Evolutionary conservation across 2,888 invertebrate genomes (phyloP).

Genomic region (Epinotia nisella): DNA sequence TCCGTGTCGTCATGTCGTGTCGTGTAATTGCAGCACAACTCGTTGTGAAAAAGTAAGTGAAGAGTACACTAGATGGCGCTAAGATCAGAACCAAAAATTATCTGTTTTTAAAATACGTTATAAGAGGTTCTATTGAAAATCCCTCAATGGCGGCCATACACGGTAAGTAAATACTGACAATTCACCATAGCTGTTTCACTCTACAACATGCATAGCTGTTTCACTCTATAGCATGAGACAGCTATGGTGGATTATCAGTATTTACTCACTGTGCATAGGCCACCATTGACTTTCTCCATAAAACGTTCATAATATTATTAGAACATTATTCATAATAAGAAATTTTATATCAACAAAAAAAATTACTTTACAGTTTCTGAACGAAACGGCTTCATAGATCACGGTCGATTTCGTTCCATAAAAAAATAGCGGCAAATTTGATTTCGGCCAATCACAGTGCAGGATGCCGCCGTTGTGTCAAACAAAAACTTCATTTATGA

Average conservation of each 20-base stretch:
- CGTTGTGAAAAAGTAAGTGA: not conserved
- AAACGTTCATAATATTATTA: not conserved
- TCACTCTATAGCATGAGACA: too few relatives aligned
- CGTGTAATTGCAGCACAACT: too few relatives aligned
- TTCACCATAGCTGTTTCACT: too few relatives aligned
- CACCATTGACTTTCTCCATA: not conserved
- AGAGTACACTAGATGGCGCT: slow-evolving; percentile 6
- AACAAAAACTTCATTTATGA: slow-evolving; percentile 58
- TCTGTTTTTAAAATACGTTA: not conserved
- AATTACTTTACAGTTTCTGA: slow-evolving; percentile 47
- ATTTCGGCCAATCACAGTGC: slow-evolving; percentile 69
- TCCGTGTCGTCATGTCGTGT: too few relatives aligned
- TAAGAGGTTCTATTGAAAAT: not conserved
- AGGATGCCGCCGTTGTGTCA: slow-evolving; percentile 65
- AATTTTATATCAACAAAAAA: not conserved
- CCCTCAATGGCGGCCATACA: too few relatives aligned
- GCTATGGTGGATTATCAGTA: too few relatives aligned
- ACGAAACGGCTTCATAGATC: slow-evolving; percentile 62
- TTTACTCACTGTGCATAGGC: too few relatives aligned
- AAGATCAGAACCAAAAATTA: not conserved
- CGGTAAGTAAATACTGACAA: too few relatives aligned
- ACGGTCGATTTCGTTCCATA: slow-evolving; percentile 59
- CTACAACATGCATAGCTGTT: too few relatives aligned
- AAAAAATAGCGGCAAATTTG: slow-evolving; percentile 65
- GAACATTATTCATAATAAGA: too few relatives aligned